These are phyloP conservation scores for Muscicapa striata DNA, from an alignment of 2,797 vertebrate species.

Conservation along the genomic window DNA sequence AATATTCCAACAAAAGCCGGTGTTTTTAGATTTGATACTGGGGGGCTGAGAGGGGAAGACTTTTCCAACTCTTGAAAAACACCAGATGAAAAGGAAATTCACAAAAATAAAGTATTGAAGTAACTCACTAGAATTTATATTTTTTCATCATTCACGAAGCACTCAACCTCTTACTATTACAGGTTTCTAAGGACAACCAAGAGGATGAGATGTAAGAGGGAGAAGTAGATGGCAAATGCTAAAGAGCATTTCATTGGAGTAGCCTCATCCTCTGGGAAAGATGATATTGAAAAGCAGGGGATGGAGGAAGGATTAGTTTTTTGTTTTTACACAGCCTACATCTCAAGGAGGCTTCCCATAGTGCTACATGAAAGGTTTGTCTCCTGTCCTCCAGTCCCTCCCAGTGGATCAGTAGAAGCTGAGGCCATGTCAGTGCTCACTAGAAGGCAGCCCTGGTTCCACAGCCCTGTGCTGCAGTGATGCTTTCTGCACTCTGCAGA, in stretches of 20 bases:
- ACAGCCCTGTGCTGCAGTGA: not conserved
- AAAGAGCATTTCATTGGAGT: not conserved
- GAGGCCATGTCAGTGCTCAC: rapidly evolving
- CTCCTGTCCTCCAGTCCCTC: not conserved
- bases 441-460: not conserved
- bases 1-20: not conserved
- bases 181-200: not conserved
- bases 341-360: not conserved
- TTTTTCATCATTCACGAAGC: not conserved
- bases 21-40: not conserved
- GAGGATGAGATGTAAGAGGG: not conserved
- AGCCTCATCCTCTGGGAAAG: not conserved
- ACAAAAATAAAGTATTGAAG: not conserved
- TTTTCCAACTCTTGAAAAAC: not conserved
- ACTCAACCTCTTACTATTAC: not conserved
- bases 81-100: not conserved
- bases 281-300: not conserved
- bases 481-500: not conserved
- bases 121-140: not conserved
- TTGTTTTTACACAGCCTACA: not conserved
- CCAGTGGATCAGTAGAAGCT: not conserved
- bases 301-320: not conserved
- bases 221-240: not conserved
- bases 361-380: not conserved
- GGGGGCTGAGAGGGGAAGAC: not conserved